Evolutionary conservation across 2,888 invertebrate genomes (phyloP), one percentile per base, ranked within the genome.

Genomic region (Nephrotoma guestfalica): DNA sequence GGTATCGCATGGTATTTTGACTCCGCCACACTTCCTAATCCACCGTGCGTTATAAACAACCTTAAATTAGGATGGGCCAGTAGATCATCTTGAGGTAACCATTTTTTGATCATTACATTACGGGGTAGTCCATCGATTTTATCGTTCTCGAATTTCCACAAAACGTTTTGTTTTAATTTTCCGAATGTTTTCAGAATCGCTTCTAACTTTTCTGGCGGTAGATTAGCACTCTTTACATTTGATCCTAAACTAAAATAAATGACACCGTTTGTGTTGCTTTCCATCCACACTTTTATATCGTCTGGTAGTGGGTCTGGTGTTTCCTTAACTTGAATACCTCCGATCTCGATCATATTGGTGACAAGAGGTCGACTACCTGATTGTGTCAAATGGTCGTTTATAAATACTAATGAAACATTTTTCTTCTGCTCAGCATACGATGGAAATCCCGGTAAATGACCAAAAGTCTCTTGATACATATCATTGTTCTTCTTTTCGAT

Each of bases 81-180:
- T 71, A 95, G 93, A 88, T 94, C 94, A 87, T 93, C 93, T 89
- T 96, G 96, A 0, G 95, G 95, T 51, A 95, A 89, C 95, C 95
- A 96, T 88, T 94, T 93, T 87, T 92, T 90, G 6, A 93, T 90
- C 85, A 93, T 91, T 0, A 95, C 91, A 89, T 95, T 94, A 0
- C 91, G 88, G 0, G 94, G 92, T 88, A 93, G 92, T 43, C 93
- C 92, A 2, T 92, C 92, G 15, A 93, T 89, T 18, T 93, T 92
- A 0, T 93, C 93, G 42, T 89, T 89, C 88, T 95, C 95, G 94
- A 94, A 95, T 91, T 95, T 95, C 95, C 95, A 95, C 13, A 95
- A 89, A 0, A 95, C 93, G 2, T 92, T 93, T 87, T 94, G 93
- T 88, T 94, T 94, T 0, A 95, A 88, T 87, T 92, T 92, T 0